A percentile compares a stretch with the other conserved stretches of the same genome.
Conservation (phyloP, 2,888 invertebrate genomes). For the Cepaea hortensis region DNA sequence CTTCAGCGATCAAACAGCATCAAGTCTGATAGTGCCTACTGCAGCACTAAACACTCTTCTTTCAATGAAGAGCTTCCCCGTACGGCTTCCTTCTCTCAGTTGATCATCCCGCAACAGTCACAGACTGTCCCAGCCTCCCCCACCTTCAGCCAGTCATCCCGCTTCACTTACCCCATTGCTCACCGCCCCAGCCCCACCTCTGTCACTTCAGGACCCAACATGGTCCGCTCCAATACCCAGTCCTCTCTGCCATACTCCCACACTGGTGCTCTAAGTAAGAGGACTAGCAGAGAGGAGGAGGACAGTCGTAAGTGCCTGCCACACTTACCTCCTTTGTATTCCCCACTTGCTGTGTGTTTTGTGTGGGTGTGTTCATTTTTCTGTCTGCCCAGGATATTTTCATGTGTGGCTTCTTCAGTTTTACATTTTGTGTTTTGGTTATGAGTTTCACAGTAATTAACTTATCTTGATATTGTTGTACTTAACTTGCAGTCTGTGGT, state of each 20-base stretch:
- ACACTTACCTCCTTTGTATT: slow-evolving; percentile 14
- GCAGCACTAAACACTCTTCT: slow-evolving; percentile 81
- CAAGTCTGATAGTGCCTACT: slow-evolving; percentile 92
- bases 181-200: slow-evolving; percentile 50
- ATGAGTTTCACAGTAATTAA: not conserved
- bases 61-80: slow-evolving; percentile 61
- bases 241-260: slow-evolving; percentile 63
- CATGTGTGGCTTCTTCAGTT: not conserved
- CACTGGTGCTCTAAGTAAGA: slow-evolving; percentile 58
- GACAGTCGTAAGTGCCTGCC: slow-evolving; percentile 65
- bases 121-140: slow-evolving; percentile 67
- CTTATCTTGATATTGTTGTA: too few species aligned
- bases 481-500: too few species aligned
- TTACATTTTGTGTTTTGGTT: not conserved
- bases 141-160: slow-evolving; percentile 71
- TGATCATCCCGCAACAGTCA: slow-evolving; percentile 58
- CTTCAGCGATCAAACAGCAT: slow-evolving; percentile 73
- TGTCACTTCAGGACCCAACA: slow-evolving; percentile 50
- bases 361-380: not conserved
- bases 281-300: slow-evolving; percentile 59
- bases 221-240: slow-evolving; percentile 71
- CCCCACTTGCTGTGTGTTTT: slow-evolving; percentile 10
- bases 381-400: not conserved
- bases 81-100: slow-evolving; percentile 69
- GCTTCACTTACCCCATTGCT: slow-evolving; percentile 72